Conservation (phyloP, 2,888 invertebrate species). For the Melitaea athalia region DNA sequence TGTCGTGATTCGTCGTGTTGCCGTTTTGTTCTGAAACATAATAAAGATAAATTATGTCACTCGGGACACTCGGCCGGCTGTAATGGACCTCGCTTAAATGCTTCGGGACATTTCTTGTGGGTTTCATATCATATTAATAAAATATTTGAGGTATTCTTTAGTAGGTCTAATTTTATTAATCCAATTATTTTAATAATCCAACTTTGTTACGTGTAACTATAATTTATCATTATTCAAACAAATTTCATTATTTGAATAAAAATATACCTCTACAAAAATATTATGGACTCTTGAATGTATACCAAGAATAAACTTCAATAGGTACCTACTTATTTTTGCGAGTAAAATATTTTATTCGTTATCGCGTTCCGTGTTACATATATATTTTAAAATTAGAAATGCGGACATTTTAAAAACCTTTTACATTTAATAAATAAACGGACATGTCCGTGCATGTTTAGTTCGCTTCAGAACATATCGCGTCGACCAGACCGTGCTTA, state of each 20-base stretch:
- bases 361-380: too few relatives aligned
- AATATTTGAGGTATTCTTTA: neutral
- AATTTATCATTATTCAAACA: too few relatives aligned
- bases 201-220: too few relatives aligned
- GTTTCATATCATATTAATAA: neutral
- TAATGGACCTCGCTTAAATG: neutral
- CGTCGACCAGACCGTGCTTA: neutral
- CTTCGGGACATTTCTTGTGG: neutral
- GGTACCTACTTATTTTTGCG: too few relatives aligned
- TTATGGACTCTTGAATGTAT: too few relatives aligned
- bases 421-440: neutral
- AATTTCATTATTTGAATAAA: too few relatives aligned
- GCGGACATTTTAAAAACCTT: neutral
- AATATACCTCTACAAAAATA: too few relatives aligned
- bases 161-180: too few relatives aligned
- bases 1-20: slow-evolving; percentile 10
- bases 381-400: neutral
- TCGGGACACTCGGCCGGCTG: neutral
- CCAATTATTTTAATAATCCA: too few relatives aligned
- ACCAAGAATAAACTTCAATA: too few relatives aligned
- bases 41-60: slow-evolving; percentile 7
- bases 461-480: neutral
- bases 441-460: neutral
- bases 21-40: slow-evolving; percentile 10
- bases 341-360: too few relatives aligned